A percentile compares a stretch with the other conserved stretches of the same genome.
Conservation (phyloP, 1,140 invertebrate species). For the Trichoplusia ni region DNA sequence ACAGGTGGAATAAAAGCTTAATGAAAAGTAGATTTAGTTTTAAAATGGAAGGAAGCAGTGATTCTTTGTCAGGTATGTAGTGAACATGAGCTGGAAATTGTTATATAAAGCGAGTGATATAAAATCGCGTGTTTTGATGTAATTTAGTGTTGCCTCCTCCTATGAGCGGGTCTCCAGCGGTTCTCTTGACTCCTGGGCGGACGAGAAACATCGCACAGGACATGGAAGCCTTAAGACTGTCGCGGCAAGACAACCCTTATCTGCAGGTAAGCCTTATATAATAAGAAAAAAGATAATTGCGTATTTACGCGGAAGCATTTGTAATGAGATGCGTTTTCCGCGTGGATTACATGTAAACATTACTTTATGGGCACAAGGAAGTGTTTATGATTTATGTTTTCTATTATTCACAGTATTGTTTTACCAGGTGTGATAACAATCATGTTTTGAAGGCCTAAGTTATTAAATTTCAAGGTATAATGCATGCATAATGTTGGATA, state of each 20-base stretch:
- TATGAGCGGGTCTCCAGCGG: constrained; percentile 80
- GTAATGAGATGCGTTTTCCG: constrained; percentile 16
- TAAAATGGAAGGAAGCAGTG: constrained; percentile 72
- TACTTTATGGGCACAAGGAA: background rate
- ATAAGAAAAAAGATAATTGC: constrained; percentile 7
- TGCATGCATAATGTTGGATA: too few species aligned
- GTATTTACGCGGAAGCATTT: constrained; percentile 1
- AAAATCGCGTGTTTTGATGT: constrained; percentile 36
- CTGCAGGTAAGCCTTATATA: constrained; percentile 83
- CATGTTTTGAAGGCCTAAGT: too few species aligned
- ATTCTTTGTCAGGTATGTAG: constrained; percentile 66
- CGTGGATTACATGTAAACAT: constrained; percentile 4
- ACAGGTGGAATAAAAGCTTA: constrained; percentile 3
- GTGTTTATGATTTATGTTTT: background rate
- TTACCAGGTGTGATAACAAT: background rate
- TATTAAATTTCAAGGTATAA: too few species aligned
- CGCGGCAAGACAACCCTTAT: constrained; percentile 92
- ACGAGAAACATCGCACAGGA: constrained; percentile 91
- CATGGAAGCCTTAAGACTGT: constrained; percentile 90
- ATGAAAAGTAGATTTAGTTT: constrained; percentile 17
- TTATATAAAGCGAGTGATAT: constrained; percentile 5
- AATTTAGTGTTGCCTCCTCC: constrained; percentile 53
- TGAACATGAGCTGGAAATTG: background rate
- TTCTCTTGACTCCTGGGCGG: constrained; percentile 87
- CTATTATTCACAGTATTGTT: background rate